Percentiles rank a stretch among this genome's conserved stretches.
Conservation (phyloP, 2,797 vertebrate genomes). For the Eulemur coronatus region DNA sequence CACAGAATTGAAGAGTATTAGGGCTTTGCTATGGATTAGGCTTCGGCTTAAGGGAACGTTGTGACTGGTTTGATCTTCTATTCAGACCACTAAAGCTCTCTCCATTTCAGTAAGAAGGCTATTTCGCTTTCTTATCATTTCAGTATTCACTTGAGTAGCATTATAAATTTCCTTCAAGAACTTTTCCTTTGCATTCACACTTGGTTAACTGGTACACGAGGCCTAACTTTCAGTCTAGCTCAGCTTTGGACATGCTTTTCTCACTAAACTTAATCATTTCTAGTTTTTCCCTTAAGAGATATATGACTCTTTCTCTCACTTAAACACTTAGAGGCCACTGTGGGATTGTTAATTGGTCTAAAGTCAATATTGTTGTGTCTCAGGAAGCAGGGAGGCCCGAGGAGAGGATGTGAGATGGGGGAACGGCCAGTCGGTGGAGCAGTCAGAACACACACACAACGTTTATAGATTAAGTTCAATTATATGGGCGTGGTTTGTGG, state of each 20-base stretch:
- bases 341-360: background rate
- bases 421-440: background rate
- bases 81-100: background rate
- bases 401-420: too few species aligned
- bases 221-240: background rate
- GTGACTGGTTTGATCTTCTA: background rate
- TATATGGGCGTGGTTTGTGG: background rate
- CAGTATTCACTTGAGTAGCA: background rate
- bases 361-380: background rate
- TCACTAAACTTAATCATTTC: background rate
- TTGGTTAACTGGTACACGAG: background rate
- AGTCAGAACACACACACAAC: background rate
- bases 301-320: too few species aligned
- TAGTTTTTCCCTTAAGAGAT: background rate
- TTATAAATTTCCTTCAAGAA: background rate
- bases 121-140: background rate
- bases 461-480: background rate
- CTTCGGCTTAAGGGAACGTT: background rate
- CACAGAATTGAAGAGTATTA: background rate
- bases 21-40: background rate
- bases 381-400: background rate
- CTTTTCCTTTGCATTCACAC: background rate
- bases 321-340: background rate
- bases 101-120: background rate
- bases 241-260: background rate